Conservation (phyloP, 2,113 vertebrate genomes). For the Xenopus borealis region DNA sequence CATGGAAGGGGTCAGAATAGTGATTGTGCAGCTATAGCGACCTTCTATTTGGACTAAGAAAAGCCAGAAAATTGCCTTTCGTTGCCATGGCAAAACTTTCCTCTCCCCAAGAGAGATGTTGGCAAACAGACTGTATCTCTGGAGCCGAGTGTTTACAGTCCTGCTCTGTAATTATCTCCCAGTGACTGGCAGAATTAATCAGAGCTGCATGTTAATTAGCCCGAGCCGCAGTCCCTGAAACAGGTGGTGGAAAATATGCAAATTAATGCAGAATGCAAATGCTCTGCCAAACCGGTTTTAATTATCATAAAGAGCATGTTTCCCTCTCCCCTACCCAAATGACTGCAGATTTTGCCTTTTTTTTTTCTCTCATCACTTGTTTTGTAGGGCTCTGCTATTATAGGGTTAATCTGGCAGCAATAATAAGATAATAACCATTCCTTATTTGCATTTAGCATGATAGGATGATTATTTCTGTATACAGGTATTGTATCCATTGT, state of each 20-base stretch:
- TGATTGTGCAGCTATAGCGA: conserved; percentile 54
- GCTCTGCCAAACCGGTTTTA: conserved; percentile 87
- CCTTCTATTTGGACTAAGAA: conserved; percentile 70
- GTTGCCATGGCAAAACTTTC: conserved; percentile 79
- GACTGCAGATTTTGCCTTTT: conserved; percentile 53
- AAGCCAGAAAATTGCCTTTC: conserved; percentile 68
- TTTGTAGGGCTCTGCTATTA: too few species aligned
- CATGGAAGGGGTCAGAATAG: conserved; percentile 21
- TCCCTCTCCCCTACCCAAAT: conserved; percentile 52
- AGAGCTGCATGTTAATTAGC: conserved; percentile 97
- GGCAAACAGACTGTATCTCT: conserved; percentile 75
- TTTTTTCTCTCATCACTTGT: too few species aligned
- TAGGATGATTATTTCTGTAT: too few species aligned
- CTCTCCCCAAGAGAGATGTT: conserved; percentile 76
- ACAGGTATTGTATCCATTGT: too few species aligned
- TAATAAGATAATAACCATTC: too few species aligned
- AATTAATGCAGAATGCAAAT: conserved; percentile 98
- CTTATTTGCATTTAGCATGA: too few species aligned
- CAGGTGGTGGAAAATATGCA: conserved; percentile 98
- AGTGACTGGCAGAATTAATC: conserved; percentile 96
- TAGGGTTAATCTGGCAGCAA: too few species aligned
- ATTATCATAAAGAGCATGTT: conserved; percentile 84
- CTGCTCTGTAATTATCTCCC: conserved; percentile 78
- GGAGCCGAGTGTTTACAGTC: conserved; percentile 76
- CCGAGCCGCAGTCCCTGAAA: conserved; percentile 89